Percentiles rank a stretch among this genome's conserved stretches.
Conservation (phyloP, 2,888 invertebrate genomes). For the Ametastegia equiseti region DNA sequence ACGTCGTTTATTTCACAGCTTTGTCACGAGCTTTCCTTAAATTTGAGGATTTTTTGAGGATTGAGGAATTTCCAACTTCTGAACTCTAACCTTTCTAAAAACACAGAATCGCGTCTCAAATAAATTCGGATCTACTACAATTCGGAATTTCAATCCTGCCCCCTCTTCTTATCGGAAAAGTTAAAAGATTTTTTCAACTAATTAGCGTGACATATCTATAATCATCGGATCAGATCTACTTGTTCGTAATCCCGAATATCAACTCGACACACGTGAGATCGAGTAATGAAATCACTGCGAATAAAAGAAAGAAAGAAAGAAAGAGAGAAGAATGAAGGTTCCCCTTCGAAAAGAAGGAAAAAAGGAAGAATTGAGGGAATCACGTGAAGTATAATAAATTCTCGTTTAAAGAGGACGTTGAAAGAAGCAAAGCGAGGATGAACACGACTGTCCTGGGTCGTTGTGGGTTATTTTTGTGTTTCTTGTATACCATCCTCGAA, state of each 20-base stretch:
- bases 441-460: conserved; percentile 2
- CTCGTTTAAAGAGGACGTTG: neutral
- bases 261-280: neutral
- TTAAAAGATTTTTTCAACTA: neutral
- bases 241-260: neutral
- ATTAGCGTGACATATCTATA: too few relatives aligned
- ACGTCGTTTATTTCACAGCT: too few relatives aligned
- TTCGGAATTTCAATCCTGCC: too few relatives aligned
- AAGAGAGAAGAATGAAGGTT: neutral
- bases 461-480: conserved; percentile 8
- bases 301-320: neutral
- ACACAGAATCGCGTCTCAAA: too few relatives aligned
- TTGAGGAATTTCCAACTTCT: too few relatives aligned
- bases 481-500: neutral
- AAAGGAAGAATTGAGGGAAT: neutral
- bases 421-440: conserved; percentile 6
- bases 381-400: conserved; percentile 3
- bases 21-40: too few relatives aligned
- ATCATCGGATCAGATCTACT: too few relatives aligned
- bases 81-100: too few relatives aligned
- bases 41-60: too few relatives aligned
- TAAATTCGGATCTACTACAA: too few relatives aligned
- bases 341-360: neutral
- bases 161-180: too few relatives aligned
- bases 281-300: neutral